Base-by-base conservation (phyloP, 1,140 invertebrate genomes). In the Planococcus citri region DNA sequence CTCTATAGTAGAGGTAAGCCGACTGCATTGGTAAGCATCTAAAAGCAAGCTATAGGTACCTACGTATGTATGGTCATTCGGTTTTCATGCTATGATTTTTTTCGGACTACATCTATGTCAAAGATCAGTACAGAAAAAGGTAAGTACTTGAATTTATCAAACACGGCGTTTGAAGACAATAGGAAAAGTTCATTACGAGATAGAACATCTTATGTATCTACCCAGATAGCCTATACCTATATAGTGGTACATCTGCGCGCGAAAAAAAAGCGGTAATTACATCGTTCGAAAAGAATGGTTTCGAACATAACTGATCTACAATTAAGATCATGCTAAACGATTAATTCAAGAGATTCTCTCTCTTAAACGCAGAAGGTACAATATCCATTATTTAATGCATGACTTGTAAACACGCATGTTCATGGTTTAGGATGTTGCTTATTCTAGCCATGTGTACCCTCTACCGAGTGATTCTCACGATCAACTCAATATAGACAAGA, bases 381-480 rank as follows among this genome's bases (percentile, higher is more conserved):
- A 64, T 64, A 64, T 64, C 60, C 60, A 64, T 64, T 64, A 64
- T 64, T 64, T 64, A 64, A 64, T 64, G 60, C 60, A 64, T 64
- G 60, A 64, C 60, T 64, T 64, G 60, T 64, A 64, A 64, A 64
- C 60, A 64, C 60, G 60, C 60, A 64, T 64, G 60, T 64, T 64
- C 60, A 64, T 64, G 60, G 60, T 64, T 64, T 64, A 64, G 60
- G 60, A 64, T 64, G 60, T 64, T 64, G 60, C 60, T 64, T 25
- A 64, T 64, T 64, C 60, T 64, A 64, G 60, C 60, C 60, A 64
- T 64, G 60, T 64, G 60, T 64, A 64, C 60, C 60, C 60, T 64
- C 60, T 64, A 64, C 60, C 60, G 60, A 64, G 60, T 64, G 60
- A 64, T 64, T 64, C 60, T 64, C 60, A 64, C 60, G 60, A 64